These are phyloP conservation scores for Muscidifurax raptorellus DNA, from an alignment of 1,140 invertebrate genomes.

Conservation along the genomic window DNA sequence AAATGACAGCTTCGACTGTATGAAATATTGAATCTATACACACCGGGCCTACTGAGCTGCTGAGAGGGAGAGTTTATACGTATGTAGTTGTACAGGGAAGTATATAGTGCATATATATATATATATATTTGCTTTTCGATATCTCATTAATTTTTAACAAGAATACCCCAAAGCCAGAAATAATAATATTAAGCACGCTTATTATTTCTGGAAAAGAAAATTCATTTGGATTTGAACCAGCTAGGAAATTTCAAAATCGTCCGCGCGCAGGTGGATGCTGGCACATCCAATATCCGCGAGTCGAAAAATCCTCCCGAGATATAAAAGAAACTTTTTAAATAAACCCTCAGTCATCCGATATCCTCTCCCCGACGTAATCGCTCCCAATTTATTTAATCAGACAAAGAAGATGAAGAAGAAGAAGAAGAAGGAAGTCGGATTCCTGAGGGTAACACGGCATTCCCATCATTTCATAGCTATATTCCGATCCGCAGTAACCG, in stretches of 20 bases:
- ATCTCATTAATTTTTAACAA: neutral
- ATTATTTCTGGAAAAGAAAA: neutral
- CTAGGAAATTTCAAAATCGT: neutral
- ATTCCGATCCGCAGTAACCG: neutral
- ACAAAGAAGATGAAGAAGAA: slow-evolving; percentile 58
- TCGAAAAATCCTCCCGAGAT: slow-evolving; percentile 21
- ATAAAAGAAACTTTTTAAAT: slow-evolving; percentile 44
- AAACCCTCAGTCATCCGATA: slow-evolving; percentile 47
- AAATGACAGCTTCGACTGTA: slow-evolving; percentile 32
- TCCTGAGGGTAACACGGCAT: slow-evolving; percentile 62
- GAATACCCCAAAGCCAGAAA: slow-evolving; percentile 50
- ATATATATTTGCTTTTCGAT: too few relatives aligned
- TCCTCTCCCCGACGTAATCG: slow-evolving; percentile 59
- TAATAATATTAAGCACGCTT: neutral
- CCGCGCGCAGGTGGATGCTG: too few relatives aligned
- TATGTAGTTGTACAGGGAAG: too few relatives aligned
- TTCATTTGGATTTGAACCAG: neutral
- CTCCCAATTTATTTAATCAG: slow-evolving; percentile 68
- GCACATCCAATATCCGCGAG: neutral
- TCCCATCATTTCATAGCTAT: slow-evolving; percentile 60
- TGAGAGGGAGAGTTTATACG: too few relatives aligned
- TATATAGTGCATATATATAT: too few relatives aligned
- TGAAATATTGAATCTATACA: slow-evolving; percentile 42
- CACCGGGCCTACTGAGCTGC: too few relatives aligned
- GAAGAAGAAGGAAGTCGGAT: slow-evolving; percentile 54